Conservation (phyloP, 2,113 vertebrate species). For the Sander lucioperca region DNA sequence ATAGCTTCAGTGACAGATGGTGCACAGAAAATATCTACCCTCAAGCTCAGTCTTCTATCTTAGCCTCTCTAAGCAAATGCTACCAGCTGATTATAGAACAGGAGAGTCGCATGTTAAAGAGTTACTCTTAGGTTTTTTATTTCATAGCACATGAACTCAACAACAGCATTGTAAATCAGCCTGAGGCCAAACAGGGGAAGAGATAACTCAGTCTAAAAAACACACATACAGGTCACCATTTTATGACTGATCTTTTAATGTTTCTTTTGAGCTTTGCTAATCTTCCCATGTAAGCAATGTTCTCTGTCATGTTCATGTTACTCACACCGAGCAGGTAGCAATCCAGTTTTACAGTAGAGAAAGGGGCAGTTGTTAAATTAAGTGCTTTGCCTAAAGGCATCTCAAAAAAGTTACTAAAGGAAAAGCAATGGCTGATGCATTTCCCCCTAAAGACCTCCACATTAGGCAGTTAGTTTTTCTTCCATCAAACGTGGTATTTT, state of each 20-base stretch:
- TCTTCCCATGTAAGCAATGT: background rate
- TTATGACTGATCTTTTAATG: slow-evolving; percentile 19
- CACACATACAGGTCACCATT: slow-evolving; percentile 16
- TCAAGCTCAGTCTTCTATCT: slow-evolving; percentile 11
- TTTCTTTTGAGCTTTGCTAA: slow-evolving; percentile 12
- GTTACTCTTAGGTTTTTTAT: slow-evolving; percentile 9
- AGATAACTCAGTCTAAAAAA: slow-evolving; percentile 6
- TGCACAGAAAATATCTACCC: slow-evolving; percentile 22
- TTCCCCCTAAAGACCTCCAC: background rate
- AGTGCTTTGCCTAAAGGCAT: slow-evolving; percentile 3
- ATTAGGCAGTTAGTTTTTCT: background rate
- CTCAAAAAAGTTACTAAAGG: background rate
- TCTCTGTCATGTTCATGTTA: slow-evolving; percentile 7
- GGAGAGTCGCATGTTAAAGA: background rate
- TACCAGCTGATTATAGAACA: slow-evolving; percentile 26
- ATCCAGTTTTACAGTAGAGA: background rate
- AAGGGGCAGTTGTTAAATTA: background rate
- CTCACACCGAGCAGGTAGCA: background rate
- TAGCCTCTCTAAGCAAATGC: slow-evolving; percentile 25
- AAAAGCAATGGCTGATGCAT: background rate
- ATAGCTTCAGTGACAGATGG: slow-evolving; percentile 25
- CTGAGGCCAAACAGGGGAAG: slow-evolving; percentile 13
- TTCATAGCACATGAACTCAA: slow-evolving; percentile 15
- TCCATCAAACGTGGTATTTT: background rate
- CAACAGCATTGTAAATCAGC: slow-evolving; percentile 44